Evolutionary conservation across 1,140 invertebrate genomes (phyloP), one percentile per base, ranked within the genome.

Genomic region (Oscheius sp.): DNA sequence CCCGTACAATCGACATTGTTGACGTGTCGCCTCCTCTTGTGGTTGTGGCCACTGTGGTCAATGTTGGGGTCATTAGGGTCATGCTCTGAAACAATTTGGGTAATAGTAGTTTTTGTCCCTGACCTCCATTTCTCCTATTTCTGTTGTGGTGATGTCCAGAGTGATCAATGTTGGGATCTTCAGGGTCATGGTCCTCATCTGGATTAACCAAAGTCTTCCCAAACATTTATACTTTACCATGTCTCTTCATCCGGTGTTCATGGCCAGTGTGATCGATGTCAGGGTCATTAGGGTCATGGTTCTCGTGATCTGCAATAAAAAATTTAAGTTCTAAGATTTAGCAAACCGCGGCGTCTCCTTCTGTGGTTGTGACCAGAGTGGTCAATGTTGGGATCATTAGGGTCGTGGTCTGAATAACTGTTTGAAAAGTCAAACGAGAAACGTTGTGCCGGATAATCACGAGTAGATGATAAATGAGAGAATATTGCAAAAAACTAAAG

Each of bases 141-240:
- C 67, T n/a, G n/a, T n/a, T 28, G 34, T 68, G 67, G 35, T 68
- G 58, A 35, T 68, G 67, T n/a, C 67, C 67, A 1, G 67, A 38
- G 55, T 68, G 67, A 29, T 68, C 67, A 23, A 68, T 42, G 20
- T 59, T 68, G 3, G 67, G 52, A 49, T 68, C 67, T 23, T 68
- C 61, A 42, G 67, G 67, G 36, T 68, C 67, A 42, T 68, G 52
- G 38, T 68, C 67, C 20, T 35, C 67, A 2, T 49, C 36, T 18
- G 1, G 3, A 52, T 32, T 3, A 32, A 2, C 26, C n/a, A n/a
- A n/a, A n/a, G n/a, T 13, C 4, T 55, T 55, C 7, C 15, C 49
- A 31, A 38, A 23, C n/a, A n/a, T n/a, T 35, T 36, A 10, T 35
- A 29, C 64, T 36, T 46, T 26, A 18, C 31, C 15, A 61, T 13